Conservation (phyloP, 2,797 vertebrate genomes). For the Sandelia bainsii region DNA sequence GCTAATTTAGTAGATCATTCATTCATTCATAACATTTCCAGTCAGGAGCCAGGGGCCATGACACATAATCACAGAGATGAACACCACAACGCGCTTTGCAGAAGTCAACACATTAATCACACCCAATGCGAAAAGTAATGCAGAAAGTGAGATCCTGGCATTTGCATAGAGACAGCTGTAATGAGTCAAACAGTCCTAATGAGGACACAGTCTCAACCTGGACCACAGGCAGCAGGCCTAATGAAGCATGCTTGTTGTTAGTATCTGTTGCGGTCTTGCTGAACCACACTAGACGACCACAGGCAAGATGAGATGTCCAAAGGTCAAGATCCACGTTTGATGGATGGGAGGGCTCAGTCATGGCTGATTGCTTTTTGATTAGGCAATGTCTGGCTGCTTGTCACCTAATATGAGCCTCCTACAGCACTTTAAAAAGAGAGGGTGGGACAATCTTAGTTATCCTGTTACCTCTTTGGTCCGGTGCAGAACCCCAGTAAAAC, state of each 20-base stretch:
- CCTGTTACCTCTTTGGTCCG: constrained; percentile 38
- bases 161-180: constrained; percentile 4
- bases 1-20: constrained; percentile 67
- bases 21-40: constrained; percentile 59
- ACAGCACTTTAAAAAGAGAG: constrained; percentile 29
- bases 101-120: constrained; percentile 28
- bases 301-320: constrained; percentile 39
- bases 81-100: constrained; percentile 1
- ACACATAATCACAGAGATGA: constrained; percentile 2
- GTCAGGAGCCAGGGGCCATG: constrained; percentile 41
- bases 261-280: constrained; percentile 19
- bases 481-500: constrained; percentile 19
- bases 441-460: constrained; percentile 33
- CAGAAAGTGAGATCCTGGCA: constrained; percentile 24
- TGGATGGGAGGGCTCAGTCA: constrained; percentile 32
- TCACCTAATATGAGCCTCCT: constrained; percentile 42
- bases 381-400: constrained; percentile 39
- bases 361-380: constrained; percentile 62
- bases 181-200: constrained; percentile 21
- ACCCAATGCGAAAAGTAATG: constrained; percentile 23
- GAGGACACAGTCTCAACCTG: constrained; percentile 8
- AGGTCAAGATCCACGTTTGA: constrained; percentile 51
- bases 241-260: constrained; percentile 5
- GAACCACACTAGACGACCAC: constrained; percentile 18
- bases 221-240: constrained; percentile 23